Conservation (phyloP, 2,113 vertebrate species). For the Ochotona curzoniae region DNA sequence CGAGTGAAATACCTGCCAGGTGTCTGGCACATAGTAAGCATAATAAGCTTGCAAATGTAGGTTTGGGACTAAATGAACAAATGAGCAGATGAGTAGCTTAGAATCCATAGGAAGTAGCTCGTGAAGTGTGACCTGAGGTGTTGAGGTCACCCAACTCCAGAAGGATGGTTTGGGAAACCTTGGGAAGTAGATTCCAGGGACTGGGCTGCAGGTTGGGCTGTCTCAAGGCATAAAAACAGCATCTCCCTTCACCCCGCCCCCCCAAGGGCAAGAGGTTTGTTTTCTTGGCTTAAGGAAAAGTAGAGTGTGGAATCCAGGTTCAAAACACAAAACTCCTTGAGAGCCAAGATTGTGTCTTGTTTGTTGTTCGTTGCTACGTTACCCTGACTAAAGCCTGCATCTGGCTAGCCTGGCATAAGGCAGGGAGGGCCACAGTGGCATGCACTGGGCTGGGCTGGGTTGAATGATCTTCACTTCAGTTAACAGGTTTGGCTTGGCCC, state of each 20-base stretch:
- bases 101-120: not conserved
- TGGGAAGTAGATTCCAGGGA: not conserved
- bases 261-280: not conserved
- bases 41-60: not conserved
- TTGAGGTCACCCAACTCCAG: not conserved
- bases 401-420: not conserved
- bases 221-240: not conserved
- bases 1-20: not conserved
- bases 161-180: not conserved
- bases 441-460: not conserved
- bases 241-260: not conserved
- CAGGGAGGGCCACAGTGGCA: not conserved
- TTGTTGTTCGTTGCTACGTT: not conserved
- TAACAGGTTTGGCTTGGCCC: not conserved
- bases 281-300: not conserved
- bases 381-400: not conserved
- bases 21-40: not conserved
- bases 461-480: no score
- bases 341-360: not conserved
- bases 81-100: not conserved
- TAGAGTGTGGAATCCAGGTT: constrained; percentile 4
- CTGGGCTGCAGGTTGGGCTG: not conserved
- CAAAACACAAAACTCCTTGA: not conserved
- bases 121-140: not conserved
- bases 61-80: constrained; percentile 12